phyloP scores from a whole-genome alignment of 2,888 invertebrate species.

The Mythimna lalbum region DNA sequence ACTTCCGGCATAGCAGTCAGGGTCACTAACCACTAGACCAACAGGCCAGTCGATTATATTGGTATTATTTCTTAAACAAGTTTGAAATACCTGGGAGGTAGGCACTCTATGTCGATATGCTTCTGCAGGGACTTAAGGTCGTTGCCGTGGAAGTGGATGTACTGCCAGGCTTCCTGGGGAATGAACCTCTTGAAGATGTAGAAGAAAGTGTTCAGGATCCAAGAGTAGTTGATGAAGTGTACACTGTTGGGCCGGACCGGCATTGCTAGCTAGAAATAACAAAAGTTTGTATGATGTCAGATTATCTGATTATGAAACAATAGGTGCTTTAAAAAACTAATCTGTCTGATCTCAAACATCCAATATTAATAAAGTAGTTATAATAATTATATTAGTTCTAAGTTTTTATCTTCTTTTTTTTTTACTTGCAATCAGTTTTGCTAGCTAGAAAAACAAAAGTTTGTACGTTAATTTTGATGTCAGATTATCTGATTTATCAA shows the following conservation, averaged over 20 bases:
- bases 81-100: slow-evolving; percentile 71
- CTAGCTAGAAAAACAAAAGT: slow-evolving; percentile 83
- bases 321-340: too few relatives aligned
- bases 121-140: slow-evolving; percentile 83
- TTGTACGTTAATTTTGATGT: neutral
- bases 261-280: slow-evolving; percentile 89
- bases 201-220: slow-evolving; percentile 94
- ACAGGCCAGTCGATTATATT: too few relatives aligned
- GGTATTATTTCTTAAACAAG: neutral
- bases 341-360: too few relatives aligned
- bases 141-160: slow-evolving; percentile 82
- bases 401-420: too few relatives aligned
- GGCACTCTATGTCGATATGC: slow-evolving; percentile 76
- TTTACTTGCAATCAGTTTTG: too few relatives aligned
- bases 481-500: neutral
- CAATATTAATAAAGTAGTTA: too few relatives aligned
- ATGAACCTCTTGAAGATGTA: slow-evolving; percentile 94
- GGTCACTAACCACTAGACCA: too few relatives aligned
- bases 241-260: slow-evolving; percentile 92
- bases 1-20: too few relatives aligned
- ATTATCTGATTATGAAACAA: neutral
- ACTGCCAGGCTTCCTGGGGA: slow-evolving; percentile 91
- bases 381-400: too few relatives aligned
- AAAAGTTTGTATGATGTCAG: neutral
- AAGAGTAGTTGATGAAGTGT: slow-evolving; percentile 95